Evolutionary conservation across 2,797 vertebrate species (phyloP).

Genomic region (Phataginus tricuspis): DNA sequence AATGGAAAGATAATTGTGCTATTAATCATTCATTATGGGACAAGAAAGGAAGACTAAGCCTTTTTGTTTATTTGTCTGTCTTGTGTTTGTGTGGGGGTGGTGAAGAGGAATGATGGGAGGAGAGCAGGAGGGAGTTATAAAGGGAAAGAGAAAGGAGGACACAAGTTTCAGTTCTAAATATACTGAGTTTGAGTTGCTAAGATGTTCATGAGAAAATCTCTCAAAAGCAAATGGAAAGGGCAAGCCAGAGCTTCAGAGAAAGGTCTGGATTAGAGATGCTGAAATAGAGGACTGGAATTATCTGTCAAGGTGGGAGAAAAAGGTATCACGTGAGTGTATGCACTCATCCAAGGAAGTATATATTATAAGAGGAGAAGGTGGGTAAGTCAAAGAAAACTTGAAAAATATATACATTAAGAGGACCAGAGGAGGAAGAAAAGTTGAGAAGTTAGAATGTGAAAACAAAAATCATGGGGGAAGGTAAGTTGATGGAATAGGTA

Average conservation of each 20-base stretch:
- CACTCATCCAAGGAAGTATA: neutral
- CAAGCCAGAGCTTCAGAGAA: neutral
- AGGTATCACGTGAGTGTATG: neutral
- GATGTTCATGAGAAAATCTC: constrained; percentile 1
- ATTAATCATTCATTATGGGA: neutral
- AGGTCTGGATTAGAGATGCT: neutral
- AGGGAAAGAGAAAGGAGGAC: neutral
- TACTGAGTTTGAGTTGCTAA: neutral
- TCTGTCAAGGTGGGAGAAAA: neutral
- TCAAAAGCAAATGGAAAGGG: neutral
- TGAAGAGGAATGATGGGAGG: neutral
- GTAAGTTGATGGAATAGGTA: neutral
- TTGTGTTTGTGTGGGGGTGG: neutral
- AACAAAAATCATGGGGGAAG: neutral
- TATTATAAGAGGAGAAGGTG: neutral
- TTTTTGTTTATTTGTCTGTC: neutral
- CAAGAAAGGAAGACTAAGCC: neutral
- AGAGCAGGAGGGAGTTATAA: constrained; percentile 1
- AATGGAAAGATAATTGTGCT: neutral
- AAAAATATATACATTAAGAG: neutral
- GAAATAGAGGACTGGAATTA: neutral
- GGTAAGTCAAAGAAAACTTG: neutral
- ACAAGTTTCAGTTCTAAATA: neutral
- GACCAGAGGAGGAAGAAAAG: neutral
- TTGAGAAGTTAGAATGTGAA: neutral